Conservation (phyloP, 2,888 invertebrate species). For the Dynastes hyllus region DNA sequence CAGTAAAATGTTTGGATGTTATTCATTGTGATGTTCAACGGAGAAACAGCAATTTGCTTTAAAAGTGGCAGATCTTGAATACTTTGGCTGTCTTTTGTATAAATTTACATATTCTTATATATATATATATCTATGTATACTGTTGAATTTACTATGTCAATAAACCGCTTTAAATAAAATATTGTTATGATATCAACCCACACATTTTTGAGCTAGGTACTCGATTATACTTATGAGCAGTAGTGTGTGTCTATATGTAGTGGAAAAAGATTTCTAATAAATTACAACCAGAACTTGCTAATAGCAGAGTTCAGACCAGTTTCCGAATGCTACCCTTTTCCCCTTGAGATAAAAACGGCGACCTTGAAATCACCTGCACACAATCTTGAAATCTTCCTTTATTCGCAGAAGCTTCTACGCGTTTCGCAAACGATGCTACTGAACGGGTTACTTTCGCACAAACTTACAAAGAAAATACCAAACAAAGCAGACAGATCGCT, state of each 20-base stretch:
- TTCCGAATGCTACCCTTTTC: conserved; percentile 53
- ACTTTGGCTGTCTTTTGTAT: too few relatives aligned
- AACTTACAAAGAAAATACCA: conserved; percentile 3
- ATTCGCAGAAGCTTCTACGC: conserved; percentile 52
- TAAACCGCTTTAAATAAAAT: background rate
- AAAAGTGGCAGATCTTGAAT: too few relatives aligned
- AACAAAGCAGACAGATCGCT: background rate
- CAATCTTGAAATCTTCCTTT: conserved; percentile 53
- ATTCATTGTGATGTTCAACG: too few relatives aligned
- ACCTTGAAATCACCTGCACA: conserved; percentile 56
- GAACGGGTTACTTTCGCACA: conserved; percentile 23
- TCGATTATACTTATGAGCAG: too few relatives aligned
- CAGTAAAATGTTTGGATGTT: too few relatives aligned
- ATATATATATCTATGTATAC: too few relatives aligned
- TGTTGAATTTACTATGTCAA: too few relatives aligned
- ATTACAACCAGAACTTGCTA: conserved; percentile 30
- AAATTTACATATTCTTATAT: too few relatives aligned
- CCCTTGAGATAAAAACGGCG: conserved; percentile 48
- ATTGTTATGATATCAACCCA: background rate
- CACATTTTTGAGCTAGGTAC: background rate
- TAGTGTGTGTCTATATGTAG: background rate
- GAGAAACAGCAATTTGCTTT: too few relatives aligned
- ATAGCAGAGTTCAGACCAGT: conserved; percentile 38
- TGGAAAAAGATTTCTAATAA: conserved; percentile 24
- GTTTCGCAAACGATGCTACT: conserved; percentile 20